These are phyloP conservation scores for Drosophila tripunctata DNA, from an alignment of 2,888 invertebrate genomes.

Conservation along the genomic window DNA sequence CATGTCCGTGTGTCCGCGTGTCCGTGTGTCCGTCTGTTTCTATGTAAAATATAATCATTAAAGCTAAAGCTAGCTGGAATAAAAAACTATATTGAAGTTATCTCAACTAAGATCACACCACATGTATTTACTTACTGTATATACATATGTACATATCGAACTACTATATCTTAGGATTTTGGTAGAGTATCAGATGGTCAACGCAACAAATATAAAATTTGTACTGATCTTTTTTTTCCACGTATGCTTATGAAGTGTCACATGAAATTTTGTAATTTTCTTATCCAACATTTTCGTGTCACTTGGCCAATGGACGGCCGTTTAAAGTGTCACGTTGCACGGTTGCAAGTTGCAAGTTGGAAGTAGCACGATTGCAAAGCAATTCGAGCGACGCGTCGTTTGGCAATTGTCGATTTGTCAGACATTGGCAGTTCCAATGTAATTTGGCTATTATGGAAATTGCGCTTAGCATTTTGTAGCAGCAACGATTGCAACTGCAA, in stretches of 20 bases:
- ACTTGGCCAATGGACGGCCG: slow-evolving; percentile 46
- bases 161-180: too few relatives aligned
- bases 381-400: slow-evolving; percentile 5
- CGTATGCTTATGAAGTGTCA: slow-evolving; percentile 68
- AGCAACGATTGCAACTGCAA: slow-evolving; percentile 3
- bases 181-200: too few relatives aligned
- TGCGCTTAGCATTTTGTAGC: slow-evolving; percentile 34
- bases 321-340: slow-evolving; percentile 62
- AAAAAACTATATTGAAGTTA: too few relatives aligned
- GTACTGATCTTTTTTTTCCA: background rate
- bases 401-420: slow-evolving; percentile 69
- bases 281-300: slow-evolving; percentile 56
- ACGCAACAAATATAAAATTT: too few relatives aligned
- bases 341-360: background rate
- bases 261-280: slow-evolving; percentile 80
- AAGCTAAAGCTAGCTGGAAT: too few relatives aligned
- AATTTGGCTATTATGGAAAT: slow-evolving; percentile 76
- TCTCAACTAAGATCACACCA: too few relatives aligned
- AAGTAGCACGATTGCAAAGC: background rate
- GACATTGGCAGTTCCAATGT: slow-evolving; percentile 58
- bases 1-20: too few relatives aligned
- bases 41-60: too few relatives aligned
- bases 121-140: too few relatives aligned
- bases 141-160: too few relatives aligned
- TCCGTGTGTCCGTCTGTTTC: too few relatives aligned